These are phyloP conservation scores for Struthidea cinerea DNA, from an alignment of 2,113 vertebrate species.

Conservation along the genomic window DNA sequence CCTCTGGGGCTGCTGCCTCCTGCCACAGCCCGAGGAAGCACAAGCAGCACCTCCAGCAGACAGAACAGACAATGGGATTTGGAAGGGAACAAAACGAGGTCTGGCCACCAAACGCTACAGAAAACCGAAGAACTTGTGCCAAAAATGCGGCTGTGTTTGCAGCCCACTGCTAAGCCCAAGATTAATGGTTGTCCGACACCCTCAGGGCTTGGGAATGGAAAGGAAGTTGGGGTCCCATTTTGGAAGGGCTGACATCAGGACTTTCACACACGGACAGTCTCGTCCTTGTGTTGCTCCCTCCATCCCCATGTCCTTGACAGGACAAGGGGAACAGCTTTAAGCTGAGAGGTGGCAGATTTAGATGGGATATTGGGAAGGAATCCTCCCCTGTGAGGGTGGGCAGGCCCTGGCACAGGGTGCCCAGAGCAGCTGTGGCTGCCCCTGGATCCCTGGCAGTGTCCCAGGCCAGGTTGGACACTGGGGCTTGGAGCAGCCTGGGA, in stretches of 20 bases:
- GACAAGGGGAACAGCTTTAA: background rate
- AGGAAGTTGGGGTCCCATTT: background rate
- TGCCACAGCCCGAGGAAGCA: background rate
- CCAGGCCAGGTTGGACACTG: background rate
- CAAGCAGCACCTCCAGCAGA: background rate
- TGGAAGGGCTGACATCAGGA: background rate
- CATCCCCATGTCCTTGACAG: background rate
- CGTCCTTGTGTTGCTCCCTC: background rate
- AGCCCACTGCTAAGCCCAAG: background rate
- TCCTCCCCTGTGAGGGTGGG: rapidly evolving
- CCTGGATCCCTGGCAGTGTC: background rate
- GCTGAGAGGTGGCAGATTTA: background rate
- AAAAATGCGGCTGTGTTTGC: background rate
- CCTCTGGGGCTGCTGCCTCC: background rate
- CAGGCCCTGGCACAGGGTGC: background rate
- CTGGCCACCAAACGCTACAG: background rate
- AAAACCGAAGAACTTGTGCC: background rate
- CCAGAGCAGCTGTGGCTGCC: background rate
- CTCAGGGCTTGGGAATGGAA: rapidly evolving
- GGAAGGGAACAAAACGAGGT: too few species aligned
- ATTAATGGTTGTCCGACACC: background rate
- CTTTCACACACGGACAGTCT: background rate
- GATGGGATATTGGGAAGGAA: background rate
- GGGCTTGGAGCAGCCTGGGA: background rate
- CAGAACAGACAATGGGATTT: background rate